Evolutionary conservation across 2,113 vertebrate species (phyloP), one percentile per base, ranked within the genome.

Genomic region (Lophotis ruficrista): DNA sequence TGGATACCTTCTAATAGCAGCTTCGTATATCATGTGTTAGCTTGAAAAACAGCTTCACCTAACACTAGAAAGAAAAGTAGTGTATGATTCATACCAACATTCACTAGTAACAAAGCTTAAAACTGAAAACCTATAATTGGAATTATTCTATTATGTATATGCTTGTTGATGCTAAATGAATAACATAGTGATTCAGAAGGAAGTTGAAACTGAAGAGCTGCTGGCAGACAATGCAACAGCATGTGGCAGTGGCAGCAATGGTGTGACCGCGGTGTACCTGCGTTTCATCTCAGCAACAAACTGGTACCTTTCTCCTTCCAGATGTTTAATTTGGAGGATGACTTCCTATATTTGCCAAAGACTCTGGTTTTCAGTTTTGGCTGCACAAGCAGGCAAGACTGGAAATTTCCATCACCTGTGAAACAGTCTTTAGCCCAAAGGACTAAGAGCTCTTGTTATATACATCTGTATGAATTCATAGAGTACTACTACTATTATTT

Each of bases 181-280:
- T 37, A 45, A 80, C 94, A 57, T 0, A 80, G 41, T 25, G 83
- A 72, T 30, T 80, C 31, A 54, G 60, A 75, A 87, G 0, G 1
- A 76, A 78, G 12, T 0, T 33, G 57, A 76, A 81, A 56, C 3
- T 0, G 0, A 78, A 60, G 18, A n/a, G 57, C 61, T 81, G 12
- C 76, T 66, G 54, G 54, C 14, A 79, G 48, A 62, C 0, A 0
- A 65, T 38, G 18, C 7, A 84, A 50, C 27, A 71, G 23, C 24
- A 54, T 1, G 1, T 50, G 69, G 50, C 14, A 31, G 37, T 23
- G n/a, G 47, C 66, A 80, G 51, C 24, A 35, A 37, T 3, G 13
- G 31, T 23, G 30, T 25, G 35, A 84, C 20, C 0, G 2, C 37
- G 73, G 58, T 47, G 38, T 25, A 65, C 45, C 64, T 73, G 18